These are phyloP conservation scores for Diploscapter pachys DNA, from an alignment of 1,140 invertebrate species.

Conservation along the genomic window DNA sequence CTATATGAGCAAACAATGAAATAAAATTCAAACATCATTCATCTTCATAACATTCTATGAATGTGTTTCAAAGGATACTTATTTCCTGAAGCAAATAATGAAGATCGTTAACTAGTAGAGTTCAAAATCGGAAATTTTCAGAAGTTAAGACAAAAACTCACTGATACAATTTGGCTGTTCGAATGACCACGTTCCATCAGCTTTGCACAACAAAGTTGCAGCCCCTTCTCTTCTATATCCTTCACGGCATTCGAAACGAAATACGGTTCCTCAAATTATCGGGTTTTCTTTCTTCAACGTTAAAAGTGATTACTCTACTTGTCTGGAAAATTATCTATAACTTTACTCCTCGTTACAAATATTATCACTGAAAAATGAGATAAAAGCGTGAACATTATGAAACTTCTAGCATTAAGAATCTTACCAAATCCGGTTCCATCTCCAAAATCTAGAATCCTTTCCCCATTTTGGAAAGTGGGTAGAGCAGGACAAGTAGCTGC, in stretches of 20 bases:
- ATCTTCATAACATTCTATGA: too few species aligned
- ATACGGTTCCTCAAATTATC: conserved; percentile 69
- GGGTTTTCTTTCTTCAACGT: background rate
- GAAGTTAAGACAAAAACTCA: conserved; percentile 60
- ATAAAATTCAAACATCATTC: too few species aligned
- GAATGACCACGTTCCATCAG: conserved; percentile 91
- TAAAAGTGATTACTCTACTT: background rate
- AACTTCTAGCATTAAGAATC: background rate
- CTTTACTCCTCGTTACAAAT: too few species aligned
- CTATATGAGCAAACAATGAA: too few species aligned
- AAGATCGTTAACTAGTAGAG: too few species aligned
- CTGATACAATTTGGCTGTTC: conserved; percentile 81
- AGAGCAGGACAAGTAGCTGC: conserved; percentile 75
- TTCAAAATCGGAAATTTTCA: background rate
- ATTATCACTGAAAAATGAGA: too few species aligned
- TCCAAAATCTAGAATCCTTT: conserved; percentile 82
- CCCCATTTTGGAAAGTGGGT: conserved; percentile 79
- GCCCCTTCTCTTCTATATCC: conserved; percentile 83
- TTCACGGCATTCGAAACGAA: conserved; percentile 86
- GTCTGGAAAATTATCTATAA: too few species aligned
- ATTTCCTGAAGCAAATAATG: too few species aligned
- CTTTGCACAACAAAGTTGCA: conserved; percentile 87
- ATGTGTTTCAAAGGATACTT: too few species aligned
- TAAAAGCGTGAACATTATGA: too few species aligned
- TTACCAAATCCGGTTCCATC: conserved; percentile 82